Conservation (phyloP, 2,888 invertebrate species). For the Chaetogeoica ovagalla region DNA sequence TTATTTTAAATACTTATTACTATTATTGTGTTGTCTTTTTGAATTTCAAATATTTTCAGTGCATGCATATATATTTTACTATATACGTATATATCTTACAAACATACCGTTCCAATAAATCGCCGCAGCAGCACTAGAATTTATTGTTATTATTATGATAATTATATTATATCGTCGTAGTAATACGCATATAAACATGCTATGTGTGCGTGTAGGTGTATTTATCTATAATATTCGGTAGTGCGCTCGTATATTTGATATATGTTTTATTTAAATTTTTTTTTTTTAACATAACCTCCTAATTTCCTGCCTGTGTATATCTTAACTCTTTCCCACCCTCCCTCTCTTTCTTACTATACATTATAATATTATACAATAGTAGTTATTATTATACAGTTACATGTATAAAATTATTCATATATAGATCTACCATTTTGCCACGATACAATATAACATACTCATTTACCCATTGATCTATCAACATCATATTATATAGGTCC, state of each 20-base stretch:
- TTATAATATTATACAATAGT: no score
- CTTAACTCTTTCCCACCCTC: not conserved
- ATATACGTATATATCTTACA: not conserved
- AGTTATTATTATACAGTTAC: not conserved
- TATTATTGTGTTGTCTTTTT: no score
- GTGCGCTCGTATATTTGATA: not conserved
- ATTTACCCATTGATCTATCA: no score
- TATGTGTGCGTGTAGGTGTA: no score
- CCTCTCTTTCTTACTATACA: not conserved
- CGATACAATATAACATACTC: no score
- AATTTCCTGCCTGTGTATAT: not conserved
- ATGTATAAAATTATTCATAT: not conserved
- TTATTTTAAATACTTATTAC: no score
- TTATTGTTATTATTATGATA: slow-evolving; percentile 14
- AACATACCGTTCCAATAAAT: not conserved
- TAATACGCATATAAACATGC: not conserved
- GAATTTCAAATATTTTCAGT: no score
- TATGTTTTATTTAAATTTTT: not conserved
- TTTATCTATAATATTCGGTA: no score
- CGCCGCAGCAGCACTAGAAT: slow-evolving; percentile 50
- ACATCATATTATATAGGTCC: no score
- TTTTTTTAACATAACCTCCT: not conserved
- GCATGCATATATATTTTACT: no score
- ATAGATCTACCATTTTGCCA: no score
- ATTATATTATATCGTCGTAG: no score